Evolutionary conservation across 2,888 invertebrate species (phyloP), one percentile per base, ranked within the genome.

Genomic region (Parnassius glacialis): DNA sequence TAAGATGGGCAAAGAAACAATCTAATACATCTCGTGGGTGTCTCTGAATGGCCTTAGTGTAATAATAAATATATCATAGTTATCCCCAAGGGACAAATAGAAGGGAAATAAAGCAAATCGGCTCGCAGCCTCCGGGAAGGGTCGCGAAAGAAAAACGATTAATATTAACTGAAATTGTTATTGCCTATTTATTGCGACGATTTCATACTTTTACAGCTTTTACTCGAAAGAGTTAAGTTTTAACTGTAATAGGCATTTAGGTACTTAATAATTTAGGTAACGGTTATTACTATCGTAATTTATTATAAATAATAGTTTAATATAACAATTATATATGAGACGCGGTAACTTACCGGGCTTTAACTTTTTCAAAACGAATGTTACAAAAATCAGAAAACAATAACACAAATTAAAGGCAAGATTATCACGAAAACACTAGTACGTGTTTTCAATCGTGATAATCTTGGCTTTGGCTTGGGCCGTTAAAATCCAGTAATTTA

Each of bases 151-250:
- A 89, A 90, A 89, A 91, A 79, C 90, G 89, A 90, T 91, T 91
- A 90, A 90, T 90, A 90, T 91, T 90, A 90, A 90, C 90, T 89
- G 87, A 87, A 87, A 90, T 85, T 83, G 88, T 90, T 88, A 89
- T 86, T 69, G 86, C 76, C 80, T 79, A 79, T 84, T 84, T 85
- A 87, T 84, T 79, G 80, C 76, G 70, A 66, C 79, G 78, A 83
- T 85, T 85, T 88, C 86, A 90, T 89, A 90, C 88, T 88, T 89
- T 90, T 85, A 87, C 79, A 82, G 79, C 79, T 70, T 71, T 75
- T 73, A 75, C 75, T 72, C 75, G 83, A 87, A 90, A 89, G 88
- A 89, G 90, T 88, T 88, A 80, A 77, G 75, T 74, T 58, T 69
- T 63, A 52, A 59, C 64, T 68, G 70, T 73, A 80, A 82, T 81